Percentiles rank a stretch among this genome's conserved stretches.
phyloP scores from a whole-genome alignment of 1,140 invertebrate genomes.

The Notospermus geniculatus region DNA sequence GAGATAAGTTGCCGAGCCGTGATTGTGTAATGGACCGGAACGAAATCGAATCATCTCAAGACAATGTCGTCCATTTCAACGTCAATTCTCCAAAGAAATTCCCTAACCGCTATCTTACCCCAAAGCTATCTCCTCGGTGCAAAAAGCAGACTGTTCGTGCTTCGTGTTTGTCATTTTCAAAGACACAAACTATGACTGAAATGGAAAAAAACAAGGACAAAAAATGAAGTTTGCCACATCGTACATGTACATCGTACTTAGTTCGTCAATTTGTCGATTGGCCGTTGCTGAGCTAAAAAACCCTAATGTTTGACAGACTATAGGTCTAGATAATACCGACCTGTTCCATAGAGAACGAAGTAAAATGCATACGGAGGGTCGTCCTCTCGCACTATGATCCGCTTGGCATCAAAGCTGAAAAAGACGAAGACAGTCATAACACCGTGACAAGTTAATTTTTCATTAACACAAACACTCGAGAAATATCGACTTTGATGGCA shows the following conservation, averaged over 20 bases:
- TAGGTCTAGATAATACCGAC: constrained; percentile 6
- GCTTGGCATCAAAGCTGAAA: constrained; percentile 13
- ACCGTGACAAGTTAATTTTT: background rate
- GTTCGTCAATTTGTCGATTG: too few species aligned
- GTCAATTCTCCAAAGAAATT: too few species aligned
- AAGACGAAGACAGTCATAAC: background rate
- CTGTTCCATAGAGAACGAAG: constrained; percentile 15
- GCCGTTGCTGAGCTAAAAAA: too few species aligned
- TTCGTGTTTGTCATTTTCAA: background rate
- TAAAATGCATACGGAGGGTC: constrained; percentile 16
- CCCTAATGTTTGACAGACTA: too few species aligned
- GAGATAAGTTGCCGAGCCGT: too few species aligned
- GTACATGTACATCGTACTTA: too few species aligned
- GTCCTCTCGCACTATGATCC: constrained; percentile 8
- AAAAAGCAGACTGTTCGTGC: constrained; percentile 6
- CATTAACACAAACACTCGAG: too few species aligned
- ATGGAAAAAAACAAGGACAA: background rate
- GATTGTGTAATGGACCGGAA: too few species aligned
- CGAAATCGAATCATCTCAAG: too few species aligned
- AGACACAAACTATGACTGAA: constrained; percentile 10
- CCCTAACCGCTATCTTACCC: constrained; percentile 5
- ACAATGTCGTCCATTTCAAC: too few species aligned
- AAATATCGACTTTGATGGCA: too few species aligned
- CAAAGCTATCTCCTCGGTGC: constrained; percentile 12
- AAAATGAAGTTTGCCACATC: too few species aligned